Conservation (phyloP, 2,888 invertebrate species). For the Isoperla grammatica region DNA sequence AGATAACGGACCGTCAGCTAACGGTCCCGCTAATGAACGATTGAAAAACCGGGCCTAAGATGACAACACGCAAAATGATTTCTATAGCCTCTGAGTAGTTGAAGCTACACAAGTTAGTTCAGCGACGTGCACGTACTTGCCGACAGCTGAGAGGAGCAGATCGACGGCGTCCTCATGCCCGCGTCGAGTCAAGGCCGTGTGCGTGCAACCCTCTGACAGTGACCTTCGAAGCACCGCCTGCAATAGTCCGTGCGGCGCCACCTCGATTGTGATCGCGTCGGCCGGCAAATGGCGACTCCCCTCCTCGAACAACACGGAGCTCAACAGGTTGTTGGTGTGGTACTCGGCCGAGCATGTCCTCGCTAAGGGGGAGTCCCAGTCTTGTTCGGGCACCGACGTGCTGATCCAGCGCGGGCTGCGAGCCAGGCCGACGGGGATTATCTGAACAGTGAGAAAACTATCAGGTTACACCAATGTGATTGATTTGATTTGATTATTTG, state of each 20-base stretch:
- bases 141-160: constrained; percentile 58
- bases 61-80: too few species aligned
- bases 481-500: too few species aligned
- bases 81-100: too few species aligned
- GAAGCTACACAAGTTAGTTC: too few species aligned
- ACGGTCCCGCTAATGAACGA: too few species aligned
- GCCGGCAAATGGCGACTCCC: constrained; percentile 70
- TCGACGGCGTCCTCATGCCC: constrained; percentile 59
- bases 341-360: constrained; percentile 76
- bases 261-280: constrained; percentile 78
- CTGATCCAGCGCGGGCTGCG: constrained; percentile 79
- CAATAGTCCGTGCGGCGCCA: constrained; percentile 84
- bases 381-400: constrained; percentile 66
- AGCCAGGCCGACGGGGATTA: constrained; percentile 58
- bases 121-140: constrained; percentile 57
- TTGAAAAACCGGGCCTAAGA: too few species aligned
- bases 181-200: constrained; percentile 69
- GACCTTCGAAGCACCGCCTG: constrained; percentile 81
- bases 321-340: constrained; percentile 67
- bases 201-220: constrained; percentile 60
- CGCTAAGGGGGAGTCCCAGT: constrained; percentile 64
- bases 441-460: constrained; percentile 38
- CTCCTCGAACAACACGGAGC: constrained; percentile 75
- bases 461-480: not conserved
- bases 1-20: too few species aligned